phyloP scores from a whole-genome alignment of 2,113 vertebrate species.

The Terrapene triunguis region DNA sequence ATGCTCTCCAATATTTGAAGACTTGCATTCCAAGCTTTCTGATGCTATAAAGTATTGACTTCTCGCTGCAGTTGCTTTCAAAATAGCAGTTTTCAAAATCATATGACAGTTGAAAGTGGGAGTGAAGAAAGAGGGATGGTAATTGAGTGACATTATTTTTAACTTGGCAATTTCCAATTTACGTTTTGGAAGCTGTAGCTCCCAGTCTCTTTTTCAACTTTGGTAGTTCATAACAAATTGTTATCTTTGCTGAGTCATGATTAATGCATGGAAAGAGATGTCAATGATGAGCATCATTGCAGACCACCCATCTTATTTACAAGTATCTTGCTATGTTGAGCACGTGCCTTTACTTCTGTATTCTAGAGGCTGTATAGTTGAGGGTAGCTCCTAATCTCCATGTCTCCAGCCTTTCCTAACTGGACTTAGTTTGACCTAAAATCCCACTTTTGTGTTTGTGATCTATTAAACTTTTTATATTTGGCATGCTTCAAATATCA shows the following conservation, averaged over 20 bases:
- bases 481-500: not conserved
- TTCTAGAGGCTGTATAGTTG: not conserved
- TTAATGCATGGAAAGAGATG: too few relatives aligned
- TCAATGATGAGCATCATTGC: not conserved
- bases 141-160: not conserved
- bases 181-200: not conserved
- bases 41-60: accelerated
- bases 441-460: not conserved
- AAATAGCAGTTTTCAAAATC: not conserved
- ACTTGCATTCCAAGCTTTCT: accelerated
- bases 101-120: not conserved
- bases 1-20: not conserved
- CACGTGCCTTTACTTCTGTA: not conserved
- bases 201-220: not conserved
- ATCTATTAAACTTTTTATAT: not conserved
- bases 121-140: not conserved
- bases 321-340: not conserved
- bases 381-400: not conserved
- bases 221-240: not conserved
- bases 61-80: not conserved
- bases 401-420: not conserved
- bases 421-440: not conserved
- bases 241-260: too few relatives aligned
- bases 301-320: not conserved
- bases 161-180: not conserved